A percentile compares a stretch with the other conserved stretches of the same genome.
Evolutionary conservation across 2,888 invertebrate genomes (phyloP).

Genomic region (Apotomis betuletana): DNA sequence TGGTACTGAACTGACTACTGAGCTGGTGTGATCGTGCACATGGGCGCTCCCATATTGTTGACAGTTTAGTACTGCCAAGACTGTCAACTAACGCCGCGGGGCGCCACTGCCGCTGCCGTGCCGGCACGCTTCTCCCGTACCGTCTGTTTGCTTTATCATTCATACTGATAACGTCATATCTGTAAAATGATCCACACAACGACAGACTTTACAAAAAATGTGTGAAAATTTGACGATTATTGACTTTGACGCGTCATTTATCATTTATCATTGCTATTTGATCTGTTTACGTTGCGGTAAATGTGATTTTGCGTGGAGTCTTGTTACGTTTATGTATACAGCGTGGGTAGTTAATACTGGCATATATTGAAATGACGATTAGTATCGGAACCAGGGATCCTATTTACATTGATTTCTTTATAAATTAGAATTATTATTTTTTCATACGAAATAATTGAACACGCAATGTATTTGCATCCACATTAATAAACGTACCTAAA

Average conservation of each 20-base stretch:
- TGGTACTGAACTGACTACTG: conserved; percentile 54
- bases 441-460: no score
- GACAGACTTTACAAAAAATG: neutral
- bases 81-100: conserved; percentile 63
- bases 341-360: no score
- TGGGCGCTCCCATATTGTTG: conserved; percentile 68
- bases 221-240: neutral
- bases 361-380: no score
- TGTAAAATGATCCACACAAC: conserved; percentile 40
- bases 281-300: conserved; percentile 1
- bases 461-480: no score
- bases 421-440: no score
- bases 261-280: conserved; percentile 19
- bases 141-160: conserved; percentile 68
- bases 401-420: no score
- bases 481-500: no score
- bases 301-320: neutral
- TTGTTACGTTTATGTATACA: conserved; percentile 14
- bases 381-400: no score
- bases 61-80: conserved; percentile 58
- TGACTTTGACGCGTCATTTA: conserved; percentile 5
- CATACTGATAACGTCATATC: conserved; percentile 69
- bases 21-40: conserved; percentile 46
- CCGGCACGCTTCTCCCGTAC: conserved; percentile 18
- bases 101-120: conserved; percentile 51